Evolutionary conservation across 2,113 vertebrate genomes (phyloP).

Genomic region (Proteles cristata): DNA sequence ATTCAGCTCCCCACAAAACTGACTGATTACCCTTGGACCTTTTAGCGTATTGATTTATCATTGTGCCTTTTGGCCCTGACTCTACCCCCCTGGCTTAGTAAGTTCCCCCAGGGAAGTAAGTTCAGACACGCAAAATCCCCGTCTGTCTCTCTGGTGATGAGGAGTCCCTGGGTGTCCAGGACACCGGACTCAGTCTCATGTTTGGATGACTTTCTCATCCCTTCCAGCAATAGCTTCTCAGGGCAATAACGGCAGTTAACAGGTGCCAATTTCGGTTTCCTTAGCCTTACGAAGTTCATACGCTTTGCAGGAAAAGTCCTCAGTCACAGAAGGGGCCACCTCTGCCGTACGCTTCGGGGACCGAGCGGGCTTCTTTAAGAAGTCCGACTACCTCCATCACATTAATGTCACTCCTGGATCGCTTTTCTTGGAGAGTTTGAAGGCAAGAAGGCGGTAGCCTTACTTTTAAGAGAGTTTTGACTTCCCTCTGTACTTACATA

Average conservation of each 20-base stretch:
- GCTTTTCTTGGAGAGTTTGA: background rate
- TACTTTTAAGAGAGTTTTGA: slow-evolving; percentile 24
- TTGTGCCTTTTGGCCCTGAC: background rate
- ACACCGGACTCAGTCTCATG: background rate
- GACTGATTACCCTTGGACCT: background rate
- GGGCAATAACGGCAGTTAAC: background rate
- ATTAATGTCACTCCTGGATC: accelerated
- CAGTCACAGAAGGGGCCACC: background rate
- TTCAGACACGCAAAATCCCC: background rate
- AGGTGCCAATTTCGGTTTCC: background rate
- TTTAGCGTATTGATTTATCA: background rate
- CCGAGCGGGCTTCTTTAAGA: background rate
- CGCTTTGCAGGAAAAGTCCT: background rate
- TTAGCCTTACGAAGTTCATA: background rate
- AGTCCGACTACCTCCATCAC: background rate
- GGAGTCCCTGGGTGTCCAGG: background rate
- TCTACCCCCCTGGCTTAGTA: background rate
- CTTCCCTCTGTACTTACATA: background rate
- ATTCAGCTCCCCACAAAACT: background rate
- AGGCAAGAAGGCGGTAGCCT: background rate
- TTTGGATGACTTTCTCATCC: background rate
- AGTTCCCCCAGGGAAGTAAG: background rate
- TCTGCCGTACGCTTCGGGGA: background rate
- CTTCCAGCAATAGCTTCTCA: background rate
- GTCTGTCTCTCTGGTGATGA: background rate